Evolutionary conservation across 2,113 vertebrate genomes (phyloP).

Genomic region (Dasyprocta punctata): DNA sequence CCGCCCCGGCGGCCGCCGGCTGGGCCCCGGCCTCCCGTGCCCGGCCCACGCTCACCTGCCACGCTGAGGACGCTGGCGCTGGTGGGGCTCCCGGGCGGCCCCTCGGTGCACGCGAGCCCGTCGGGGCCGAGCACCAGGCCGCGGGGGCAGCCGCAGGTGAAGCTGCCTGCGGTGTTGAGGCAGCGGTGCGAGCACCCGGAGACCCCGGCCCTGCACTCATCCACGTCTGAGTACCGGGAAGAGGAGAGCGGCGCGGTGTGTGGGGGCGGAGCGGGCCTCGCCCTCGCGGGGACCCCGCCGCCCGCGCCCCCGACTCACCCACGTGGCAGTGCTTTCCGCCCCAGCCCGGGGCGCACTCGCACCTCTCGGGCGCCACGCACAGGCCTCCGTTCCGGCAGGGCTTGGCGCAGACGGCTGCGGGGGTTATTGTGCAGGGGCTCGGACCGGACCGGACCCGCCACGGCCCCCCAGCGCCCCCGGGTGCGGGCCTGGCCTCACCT

Average conservation of each 20-base stretch:
- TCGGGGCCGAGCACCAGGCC: conserved; percentile 72
- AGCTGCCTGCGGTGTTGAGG: conserved; percentile 81
- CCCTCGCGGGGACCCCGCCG: fast-evolving
- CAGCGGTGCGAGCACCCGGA: conserved; percentile 77
- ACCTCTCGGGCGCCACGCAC: conserved; percentile 76
- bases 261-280: neutral
- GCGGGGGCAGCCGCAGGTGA: conserved; percentile 74
- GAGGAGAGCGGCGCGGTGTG: neutral
- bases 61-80: conserved; percentile 69
- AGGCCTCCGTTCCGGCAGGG: conserved; percentile 81
- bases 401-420: conserved; percentile 82
- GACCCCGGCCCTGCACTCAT: conserved; percentile 76
- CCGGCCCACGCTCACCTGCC: conserved; percentile 23
- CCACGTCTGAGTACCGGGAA: conserved; percentile 73
- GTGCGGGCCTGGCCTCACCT: conserved; percentile 73
- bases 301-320: conserved; percentile 73
- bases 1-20: fast-evolving
- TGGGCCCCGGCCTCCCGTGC: fast-evolving
- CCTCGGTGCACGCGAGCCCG: conserved; percentile 59
- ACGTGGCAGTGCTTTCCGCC: conserved; percentile 82
- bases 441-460: fast-evolving
- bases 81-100: neutral
- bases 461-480: too few relatives aligned
- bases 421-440: neutral
- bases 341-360: conserved; percentile 82